Evolutionary conservation across 2,113 vertebrate genomes (phyloP).

Genomic region (Corvus cornix): DNA sequence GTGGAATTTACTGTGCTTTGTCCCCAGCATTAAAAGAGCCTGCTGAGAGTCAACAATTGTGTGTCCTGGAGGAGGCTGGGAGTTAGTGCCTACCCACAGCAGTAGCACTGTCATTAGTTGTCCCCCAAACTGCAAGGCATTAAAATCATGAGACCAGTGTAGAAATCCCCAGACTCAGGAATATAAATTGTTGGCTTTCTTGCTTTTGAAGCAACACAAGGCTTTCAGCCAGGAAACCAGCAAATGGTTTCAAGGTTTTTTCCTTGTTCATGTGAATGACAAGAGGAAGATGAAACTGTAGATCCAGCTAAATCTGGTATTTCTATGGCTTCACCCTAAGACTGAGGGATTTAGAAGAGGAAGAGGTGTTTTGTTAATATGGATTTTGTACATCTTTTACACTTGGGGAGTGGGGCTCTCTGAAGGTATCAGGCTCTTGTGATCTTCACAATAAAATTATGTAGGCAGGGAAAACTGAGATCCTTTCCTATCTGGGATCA

Average conservation of each 20-base stretch:
- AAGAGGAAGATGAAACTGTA: not conserved
- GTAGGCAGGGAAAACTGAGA: not conserved
- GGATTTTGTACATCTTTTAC: not conserved
- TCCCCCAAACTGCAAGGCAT: not conserved
- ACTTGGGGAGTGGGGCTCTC: not conserved
- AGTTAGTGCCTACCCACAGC: not conserved
- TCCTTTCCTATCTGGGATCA: not conserved
- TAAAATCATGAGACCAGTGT: not conserved
- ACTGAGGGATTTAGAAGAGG: not conserved
- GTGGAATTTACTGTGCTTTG: not conserved
- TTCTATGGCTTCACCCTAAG: not conserved
- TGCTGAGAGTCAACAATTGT: not conserved
- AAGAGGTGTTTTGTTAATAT: not conserved
- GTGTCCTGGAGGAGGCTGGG: not conserved
- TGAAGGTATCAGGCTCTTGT: not conserved
- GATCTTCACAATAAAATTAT: not conserved
- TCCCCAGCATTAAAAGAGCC: not conserved
- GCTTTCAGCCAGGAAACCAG: not conserved
- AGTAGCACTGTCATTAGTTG: not conserved
- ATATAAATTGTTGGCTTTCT: not conserved
- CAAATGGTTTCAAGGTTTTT: not conserved
- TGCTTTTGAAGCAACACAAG: not conserved
- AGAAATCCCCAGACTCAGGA: not conserved
- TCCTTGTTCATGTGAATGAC: not conserved
- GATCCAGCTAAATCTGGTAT: not conserved